phyloP scores from a whole-genome alignment of 2,888 invertebrate genomes.

The Hydraecia micacea region DNA sequence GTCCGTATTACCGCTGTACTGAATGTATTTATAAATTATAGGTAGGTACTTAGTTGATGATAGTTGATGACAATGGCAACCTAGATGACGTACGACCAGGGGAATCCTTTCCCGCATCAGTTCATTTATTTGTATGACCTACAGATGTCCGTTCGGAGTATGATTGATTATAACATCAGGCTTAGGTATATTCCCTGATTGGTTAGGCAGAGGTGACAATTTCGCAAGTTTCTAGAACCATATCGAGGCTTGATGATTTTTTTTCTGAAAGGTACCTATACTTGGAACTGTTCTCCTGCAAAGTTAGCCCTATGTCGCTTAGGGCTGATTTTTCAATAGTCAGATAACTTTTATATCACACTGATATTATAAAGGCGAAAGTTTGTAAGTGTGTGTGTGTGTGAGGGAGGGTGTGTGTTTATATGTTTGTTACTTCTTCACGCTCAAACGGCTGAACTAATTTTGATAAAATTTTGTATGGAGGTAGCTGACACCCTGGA shows the following conservation, averaged over 20 bases:
- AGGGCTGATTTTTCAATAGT: no score
- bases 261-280: no score
- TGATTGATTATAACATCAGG: slow-evolving; percentile 25
- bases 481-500: no score
- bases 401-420: no score
- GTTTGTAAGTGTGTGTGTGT: no score
- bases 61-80: slow-evolving; percentile 2
- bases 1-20: neutral
- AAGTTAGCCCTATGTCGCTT: no score
- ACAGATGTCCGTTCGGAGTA: slow-evolving; percentile 13
- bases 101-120: slow-evolving; percentile 44
- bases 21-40: slow-evolving; percentile 2
- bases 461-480: no score
- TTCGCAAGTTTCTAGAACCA: neutral
- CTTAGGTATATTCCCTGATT: neutral
- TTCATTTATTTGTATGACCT: slow-evolving; percentile 20
- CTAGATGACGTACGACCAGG: slow-evolving; percentile 6
- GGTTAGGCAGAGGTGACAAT: neutral
- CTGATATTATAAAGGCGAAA: no score
- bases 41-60: neutral
- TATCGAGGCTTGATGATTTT: neutral
- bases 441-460: no score
- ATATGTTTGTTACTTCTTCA: no score
- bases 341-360: no score
- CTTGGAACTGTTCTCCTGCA: no score